Base-by-base conservation (phyloP, 1,140 invertebrate genomes). In the Drosophila bocki region DNA sequence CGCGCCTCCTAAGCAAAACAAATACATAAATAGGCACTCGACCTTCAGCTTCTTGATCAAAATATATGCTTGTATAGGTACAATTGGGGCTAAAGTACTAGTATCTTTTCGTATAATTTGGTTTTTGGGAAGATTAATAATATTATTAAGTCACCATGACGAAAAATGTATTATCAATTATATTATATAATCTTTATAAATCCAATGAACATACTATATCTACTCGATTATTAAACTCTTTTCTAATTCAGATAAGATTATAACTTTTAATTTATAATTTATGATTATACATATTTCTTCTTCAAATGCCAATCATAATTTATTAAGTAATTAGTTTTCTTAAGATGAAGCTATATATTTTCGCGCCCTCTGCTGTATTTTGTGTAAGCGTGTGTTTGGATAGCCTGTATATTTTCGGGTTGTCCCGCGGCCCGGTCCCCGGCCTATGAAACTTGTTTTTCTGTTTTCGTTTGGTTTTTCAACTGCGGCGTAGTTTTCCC, bases 21-120 rank as follows among this genome's bases (percentile, higher is more conserved):
- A 69, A 62, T 41, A 42, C 37, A 69, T 48, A 33, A 70, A 68
- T 45, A 70, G 44, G 51, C 48, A 72, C 26, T 51, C 54, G 75
- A 78, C 75, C 75, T 78, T 78, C 75, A 78, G 64, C 37, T 53
- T 68, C 60, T 57, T 47, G 48, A 48, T 63, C 69, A 47, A 60
- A 65, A 59, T 50, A 48, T 29, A 41, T 48, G 44, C 19, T 45
- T 68, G 41, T 33, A n/a, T 68, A n/a, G 44, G 29, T 22, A 54
- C 33, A 51, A 19, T 19, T 37, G 33, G 19, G 62, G 37, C 13
- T 22, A n/a, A 37, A n/a, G 5, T 35, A n/a, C 33, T 69, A 53
- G 62, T 12, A 19, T 29, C 29, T 17, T 35, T 54, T 19, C 1
- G 15, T 54, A 19, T 7, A 19, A 13, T 1, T 32, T 0, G 1